Evolutionary conservation across 1,140 invertebrate genomes (phyloP).

Genomic region (Odontomachus brunneus): DNA sequence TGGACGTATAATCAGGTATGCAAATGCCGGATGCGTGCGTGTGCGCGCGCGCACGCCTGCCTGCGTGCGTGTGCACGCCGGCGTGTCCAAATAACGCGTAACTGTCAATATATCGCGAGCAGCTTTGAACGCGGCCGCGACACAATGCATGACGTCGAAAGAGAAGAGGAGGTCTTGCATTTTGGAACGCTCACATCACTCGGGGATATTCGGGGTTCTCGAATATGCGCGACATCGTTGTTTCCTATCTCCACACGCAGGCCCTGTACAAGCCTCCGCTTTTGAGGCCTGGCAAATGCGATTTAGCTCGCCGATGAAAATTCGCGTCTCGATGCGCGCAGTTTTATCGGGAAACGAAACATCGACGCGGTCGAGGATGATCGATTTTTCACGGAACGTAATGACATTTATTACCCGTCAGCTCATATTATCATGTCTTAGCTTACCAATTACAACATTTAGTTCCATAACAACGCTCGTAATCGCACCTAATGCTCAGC

Average conservation of each 20-base stretch:
- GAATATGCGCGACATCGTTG: too few species aligned
- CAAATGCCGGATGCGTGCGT: conserved; percentile 66
- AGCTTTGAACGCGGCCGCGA: conserved; percentile 64
- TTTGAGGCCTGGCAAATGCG: too few species aligned
- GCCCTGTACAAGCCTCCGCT: too few species aligned
- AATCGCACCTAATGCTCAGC: conserved; percentile 43
- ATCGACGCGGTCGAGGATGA: too few species aligned
- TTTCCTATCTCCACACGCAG: too few species aligned
- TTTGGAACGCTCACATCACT: neutral
- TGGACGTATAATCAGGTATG: conserved; percentile 71
- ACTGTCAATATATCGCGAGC: conserved; percentile 72
- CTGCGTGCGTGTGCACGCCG: neutral
- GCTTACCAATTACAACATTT: conserved; percentile 55
- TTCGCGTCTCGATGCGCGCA: too few species aligned
- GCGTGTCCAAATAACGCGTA: conserved; percentile 68
- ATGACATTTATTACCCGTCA: neutral
- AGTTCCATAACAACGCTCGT: conserved; percentile 54
- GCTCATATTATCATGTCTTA: neutral
- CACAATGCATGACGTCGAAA: conserved; percentile 52
- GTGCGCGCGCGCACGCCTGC: conserved; percentile 39
- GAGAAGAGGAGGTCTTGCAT: neutral
- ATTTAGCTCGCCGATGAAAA: too few species aligned
- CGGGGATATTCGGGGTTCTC: too few species aligned
- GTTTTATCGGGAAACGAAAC: too few species aligned
- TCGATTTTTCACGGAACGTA: conserved; percentile 8